These are phyloP conservation scores for Psophia crepitans DNA, from an alignment of 2,113 vertebrate species.

Conservation along the genomic window DNA sequence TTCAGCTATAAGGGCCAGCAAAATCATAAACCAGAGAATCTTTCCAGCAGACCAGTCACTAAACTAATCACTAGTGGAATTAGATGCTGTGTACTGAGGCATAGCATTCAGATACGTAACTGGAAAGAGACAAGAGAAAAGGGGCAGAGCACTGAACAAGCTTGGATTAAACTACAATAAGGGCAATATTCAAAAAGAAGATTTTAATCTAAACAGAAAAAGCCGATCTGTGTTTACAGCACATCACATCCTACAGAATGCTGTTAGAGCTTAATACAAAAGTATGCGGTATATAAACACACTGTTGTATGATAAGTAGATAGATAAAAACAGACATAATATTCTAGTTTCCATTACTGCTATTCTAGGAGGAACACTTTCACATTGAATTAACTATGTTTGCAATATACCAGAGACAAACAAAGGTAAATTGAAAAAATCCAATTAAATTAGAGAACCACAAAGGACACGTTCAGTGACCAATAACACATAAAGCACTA, in stretches of 20 bases:
- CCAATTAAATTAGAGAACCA: slow-evolving; percentile 28
- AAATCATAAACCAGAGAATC: background rate
- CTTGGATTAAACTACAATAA: background rate
- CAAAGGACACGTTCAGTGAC: slow-evolving; percentile 19
- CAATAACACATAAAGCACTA: slow-evolving; percentile 6
- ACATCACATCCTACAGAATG: background rate
- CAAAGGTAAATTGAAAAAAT: slow-evolving; percentile 41
- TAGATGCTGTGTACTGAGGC: background rate
- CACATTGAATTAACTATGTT: slow-evolving; percentile 11
- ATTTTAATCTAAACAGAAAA: background rate
- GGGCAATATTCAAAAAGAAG: background rate
- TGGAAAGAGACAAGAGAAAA: background rate
- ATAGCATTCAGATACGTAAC: background rate
- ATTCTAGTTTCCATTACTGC: background rate
- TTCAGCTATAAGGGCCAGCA: background rate
- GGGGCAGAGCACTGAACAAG: background rate
- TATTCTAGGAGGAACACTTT: slow-evolving; percentile 8
- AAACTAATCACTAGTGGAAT: background rate
- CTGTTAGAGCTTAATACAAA: background rate
- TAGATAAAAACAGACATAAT: background rate
- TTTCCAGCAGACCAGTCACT: background rate
- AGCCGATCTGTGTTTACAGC: background rate
- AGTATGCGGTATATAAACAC: background rate
- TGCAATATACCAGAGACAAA: slow-evolving; percentile 10
- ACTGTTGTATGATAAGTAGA: background rate